Conservation (phyloP, 2,888 invertebrate species). For the Ophioninae sp. region DNA sequence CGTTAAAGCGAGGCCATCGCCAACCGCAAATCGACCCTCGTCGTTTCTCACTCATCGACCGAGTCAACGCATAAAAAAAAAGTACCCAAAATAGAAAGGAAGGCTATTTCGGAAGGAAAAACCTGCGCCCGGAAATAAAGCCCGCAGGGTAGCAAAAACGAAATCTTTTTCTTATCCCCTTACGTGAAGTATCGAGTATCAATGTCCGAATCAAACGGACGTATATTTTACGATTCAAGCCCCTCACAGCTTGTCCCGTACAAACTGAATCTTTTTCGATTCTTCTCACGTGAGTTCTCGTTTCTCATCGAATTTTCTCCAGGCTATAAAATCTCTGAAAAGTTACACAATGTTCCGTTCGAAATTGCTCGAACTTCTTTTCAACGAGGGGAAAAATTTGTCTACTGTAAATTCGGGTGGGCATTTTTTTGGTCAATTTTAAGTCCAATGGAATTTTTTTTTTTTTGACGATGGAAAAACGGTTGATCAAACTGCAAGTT, state of each 20-base stretch:
- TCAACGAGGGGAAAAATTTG: slow-evolving; percentile 6
- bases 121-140: background rate
- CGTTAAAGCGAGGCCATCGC: slow-evolving; percentile 10
- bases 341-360: slow-evolving; percentile 21
- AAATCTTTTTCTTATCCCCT: slow-evolving; percentile 34
- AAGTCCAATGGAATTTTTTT: too few species aligned
- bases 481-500: too few species aligned
- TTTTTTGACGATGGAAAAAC: too few species aligned
- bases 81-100: slow-evolving; percentile 17
- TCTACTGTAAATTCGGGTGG: background rate
- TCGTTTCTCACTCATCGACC: slow-evolving; percentile 1
- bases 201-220: slow-evolving; percentile 54
- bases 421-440: too few species aligned
- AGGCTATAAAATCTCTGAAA: slow-evolving; percentile 29
- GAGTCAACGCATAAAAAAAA: slow-evolving; percentile 5
- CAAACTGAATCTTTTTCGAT: background rate
- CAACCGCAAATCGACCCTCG: slow-evolving; percentile 44
- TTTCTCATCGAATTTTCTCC: slow-evolving; percentile 22
- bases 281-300: background rate
- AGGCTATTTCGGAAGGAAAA: slow-evolving; percentile 35
- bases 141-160: background rate
- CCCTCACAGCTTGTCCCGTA: background rate
- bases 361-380: slow-evolving; percentile 5
- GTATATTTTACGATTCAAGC: slow-evolving; percentile 38
- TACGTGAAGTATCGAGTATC: slow-evolving; percentile 21